Base-by-base conservation (phyloP, 1,140 invertebrate genomes). In the Muscidifurax raptorellus region DNA sequence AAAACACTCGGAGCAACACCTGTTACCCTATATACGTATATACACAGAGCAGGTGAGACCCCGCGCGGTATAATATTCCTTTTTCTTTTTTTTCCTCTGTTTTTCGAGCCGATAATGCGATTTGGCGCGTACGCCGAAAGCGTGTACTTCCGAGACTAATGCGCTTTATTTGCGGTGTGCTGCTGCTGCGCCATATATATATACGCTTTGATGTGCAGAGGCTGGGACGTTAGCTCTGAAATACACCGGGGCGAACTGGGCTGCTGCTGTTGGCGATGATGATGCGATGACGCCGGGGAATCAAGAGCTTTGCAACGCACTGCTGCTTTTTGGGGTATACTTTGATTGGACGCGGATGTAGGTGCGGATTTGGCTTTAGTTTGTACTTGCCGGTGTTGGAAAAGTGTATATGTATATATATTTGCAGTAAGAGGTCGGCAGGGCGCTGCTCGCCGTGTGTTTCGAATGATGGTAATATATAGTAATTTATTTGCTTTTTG, bases 1-100 rank as follows among this genome's bases (percentile, higher is more conserved):
- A n/a, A 79, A 47, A 72, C 82, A 82, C 86, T 87, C 86, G 86
- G n/a, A 87, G 88, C 89, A 89, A 88, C 91, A 91, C 90, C 91
- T 91, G 89, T 91, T 91, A 91, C 89, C 89, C 88, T 89, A 9
- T 40, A 36, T 36, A 7, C 88, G 84, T n/a, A n/a, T n/a, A n/a
- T n/a, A n/a, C n/a, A n/a, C n/a, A n/a, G n/a, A n/a, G n/a, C 88
- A 88, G 87, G 76, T 82, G 32, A n/a, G 71, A 72, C 86, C 75
- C 77, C 86, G 80, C 80, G 82, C n/a, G 87, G 87, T 87, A 10
- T 40, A 22, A 18, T 28, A 12, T 69, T 28, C 9, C 15, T 69
- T n/a, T 69, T 36, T 22, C n/a, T 22, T 40, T 22, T 74, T 22
- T n/a, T 18, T n/a, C 72, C 36, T 44, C 72, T n/a, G 27, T 40